These are phyloP conservation scores for Trichogramma pretiosum DNA, from an alignment of 1,140 invertebrate genomes.

Conservation along the genomic window DNA sequence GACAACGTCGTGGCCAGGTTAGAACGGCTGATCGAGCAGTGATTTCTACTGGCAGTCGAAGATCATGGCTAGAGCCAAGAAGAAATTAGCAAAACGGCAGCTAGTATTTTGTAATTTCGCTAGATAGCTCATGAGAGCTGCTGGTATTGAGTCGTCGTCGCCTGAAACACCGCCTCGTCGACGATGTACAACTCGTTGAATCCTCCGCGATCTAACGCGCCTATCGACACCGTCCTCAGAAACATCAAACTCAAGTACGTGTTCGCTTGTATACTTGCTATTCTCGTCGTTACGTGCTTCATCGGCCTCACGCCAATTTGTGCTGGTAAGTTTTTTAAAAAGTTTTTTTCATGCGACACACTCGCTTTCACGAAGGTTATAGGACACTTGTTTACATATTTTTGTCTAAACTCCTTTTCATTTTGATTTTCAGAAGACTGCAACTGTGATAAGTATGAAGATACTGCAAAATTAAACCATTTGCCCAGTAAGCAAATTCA, in stretches of 20 bases:
- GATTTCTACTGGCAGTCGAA: neutral
- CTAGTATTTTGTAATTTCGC: neutral
- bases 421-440: constrained; percentile 34
- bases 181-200: constrained; percentile 2
- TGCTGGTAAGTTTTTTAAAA: constrained; percentile 30
- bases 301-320: constrained; percentile 37
- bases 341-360: neutral
- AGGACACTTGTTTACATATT: constrained; percentile 9
- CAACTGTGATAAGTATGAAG: constrained; percentile 27
- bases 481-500: constrained; percentile 12
- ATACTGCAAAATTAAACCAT: constrained; percentile 15
- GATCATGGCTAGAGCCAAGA: neutral
- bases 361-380: too few relatives aligned
- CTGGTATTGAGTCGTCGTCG: neutral
- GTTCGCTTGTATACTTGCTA: constrained; percentile 36
- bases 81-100: neutral
- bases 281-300: constrained; percentile 38
- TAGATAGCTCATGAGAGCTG: neutral
- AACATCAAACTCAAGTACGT: constrained; percentile 37
- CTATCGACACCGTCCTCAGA: constrained; percentile 31
- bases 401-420: neutral
- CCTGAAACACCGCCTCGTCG: neutral
- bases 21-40: too few relatives aligned
- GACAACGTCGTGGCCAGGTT: too few relatives aligned
- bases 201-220: too few relatives aligned